Base-by-base conservation (phyloP, 1,140 invertebrate species). In the Eumaeus atala region DNA sequence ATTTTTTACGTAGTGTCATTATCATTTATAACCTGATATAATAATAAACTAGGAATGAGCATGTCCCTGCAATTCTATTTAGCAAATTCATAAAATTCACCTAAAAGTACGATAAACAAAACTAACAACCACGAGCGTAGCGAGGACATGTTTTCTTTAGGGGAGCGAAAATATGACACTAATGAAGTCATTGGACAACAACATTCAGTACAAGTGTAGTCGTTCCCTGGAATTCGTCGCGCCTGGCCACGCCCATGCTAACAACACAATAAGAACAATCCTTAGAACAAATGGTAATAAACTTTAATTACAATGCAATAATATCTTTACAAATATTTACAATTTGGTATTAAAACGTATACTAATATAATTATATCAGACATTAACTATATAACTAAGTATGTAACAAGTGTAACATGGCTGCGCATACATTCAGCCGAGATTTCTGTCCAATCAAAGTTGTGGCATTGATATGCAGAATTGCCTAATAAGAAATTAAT, bases 261-360 rank as follows among this genome's bases (percentile, higher is more conserved):
- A 44, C 78, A 85, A 85, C 82, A 86, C 81, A 81, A 69, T 75
- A 75, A 74, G 80, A 85, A 85, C 80, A 84, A 85, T 77, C 64
- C 78, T 82, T 78, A 82, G 74, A 82, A 82, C 75, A 68, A 84
- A 86, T 86, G 83, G 83, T 86, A 86, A 86, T 86, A 86, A 78
- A 79, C 76, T 80, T 84, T 82, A 77, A 70, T 80, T 79, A 81
- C 62, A 74, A 70, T 74, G 73, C 78, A 77, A 78, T 86, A 84
- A 84, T 84, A 84, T 84, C 79, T 86, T 81, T 86, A 86, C 81
- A 86, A 69, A 65, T 86, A 86, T 84, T 83, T 84, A 86, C 81
- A 86, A 72, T 84, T 83, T 86, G 78, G 81, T 83, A 80, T 77
- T 74, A 78, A 74, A 86, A 84, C 77, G 79, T 84, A 86, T 84